Base-by-base conservation (phyloP, 2,113 vertebrate genomes). In the Pycnonotus jocosus region DNA sequence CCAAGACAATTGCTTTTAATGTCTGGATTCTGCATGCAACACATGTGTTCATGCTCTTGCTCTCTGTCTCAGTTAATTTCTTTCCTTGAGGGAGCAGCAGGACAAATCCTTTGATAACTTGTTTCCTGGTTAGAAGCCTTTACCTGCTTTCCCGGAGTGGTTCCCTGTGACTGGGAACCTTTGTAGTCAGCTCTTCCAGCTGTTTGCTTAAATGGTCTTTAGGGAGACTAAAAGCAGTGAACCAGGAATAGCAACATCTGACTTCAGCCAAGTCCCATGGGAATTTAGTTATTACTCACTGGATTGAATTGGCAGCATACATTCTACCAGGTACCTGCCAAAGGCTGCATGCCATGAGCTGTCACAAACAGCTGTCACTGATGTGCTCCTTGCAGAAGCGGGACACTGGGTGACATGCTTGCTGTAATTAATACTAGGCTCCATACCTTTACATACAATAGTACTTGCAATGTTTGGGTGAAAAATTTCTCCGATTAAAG, bases 331-430 rank as follows among this genome's bases (percentile, higher is more conserved):
- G 97, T 96, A 97, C 96, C 97, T 98, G 98, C 97, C 87, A 93
- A 98, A 97, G 98, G 96, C 97, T 98, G 98, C 97, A 94, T 97
- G 98, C 98, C 98, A 98, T 98, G 98, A 98, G 96, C 97, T 96
- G 96, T 96, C 56, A 45, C 97, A 97, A 97, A 96, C 94, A 96
- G 97, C 88, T 97, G 97, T 97, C 98, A 97, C 97, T 97, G 96
- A 93, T 95, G 86, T 94, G 93, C 96, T 97, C 96, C 97, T 95
- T 81, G 94, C 93, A 93, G 93, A 96, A 65, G 62, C 65, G 54
- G 76, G 79, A 79, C 76, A 50, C 14, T 40, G 83, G 65, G 25
- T 91, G 97, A 94, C 95, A 56, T 79, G 74, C 94, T 94, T 45
- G 44, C 93, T 93, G 62, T 96, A 98, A 96, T 97, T 95, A 89